phyloP scores from a whole-genome alignment of 2,113 vertebrate species.

The Charina bottae region DNA sequence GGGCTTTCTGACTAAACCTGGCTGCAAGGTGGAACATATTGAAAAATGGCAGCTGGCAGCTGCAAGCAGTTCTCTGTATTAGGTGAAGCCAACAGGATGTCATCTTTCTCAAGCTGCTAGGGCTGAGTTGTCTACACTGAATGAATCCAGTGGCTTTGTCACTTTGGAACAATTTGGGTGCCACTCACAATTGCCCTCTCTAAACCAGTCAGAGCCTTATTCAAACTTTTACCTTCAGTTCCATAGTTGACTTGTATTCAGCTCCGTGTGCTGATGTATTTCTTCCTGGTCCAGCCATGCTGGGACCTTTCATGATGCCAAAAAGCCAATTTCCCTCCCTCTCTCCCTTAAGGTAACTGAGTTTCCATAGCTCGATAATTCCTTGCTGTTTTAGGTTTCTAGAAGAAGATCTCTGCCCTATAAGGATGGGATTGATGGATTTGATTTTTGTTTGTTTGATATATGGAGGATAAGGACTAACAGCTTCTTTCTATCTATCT shows the following conservation, averaged over 20 bases:
- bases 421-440: too few species aligned
- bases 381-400: background rate
- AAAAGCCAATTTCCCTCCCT: background rate
- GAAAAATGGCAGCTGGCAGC: background rate
- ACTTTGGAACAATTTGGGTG: background rate
- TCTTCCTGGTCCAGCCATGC: background rate
- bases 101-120: background rate
- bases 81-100: background rate
- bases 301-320: background rate
- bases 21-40: background rate
- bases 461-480: background rate
- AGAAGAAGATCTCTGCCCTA: background rate
- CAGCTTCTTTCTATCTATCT: too few species aligned
- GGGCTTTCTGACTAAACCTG: background rate
- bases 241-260: background rate
- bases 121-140: background rate
- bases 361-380: background rate
- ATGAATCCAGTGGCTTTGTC: background rate
- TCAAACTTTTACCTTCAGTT: background rate
- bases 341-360: background rate
- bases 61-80: background rate
- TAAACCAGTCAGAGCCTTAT: too few species aligned
- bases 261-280: background rate
- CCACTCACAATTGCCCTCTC: background rate
- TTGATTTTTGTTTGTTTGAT: background rate